Base-by-base conservation (phyloP, 1,140 invertebrate species). In the Nautilus pompilius region DNA sequence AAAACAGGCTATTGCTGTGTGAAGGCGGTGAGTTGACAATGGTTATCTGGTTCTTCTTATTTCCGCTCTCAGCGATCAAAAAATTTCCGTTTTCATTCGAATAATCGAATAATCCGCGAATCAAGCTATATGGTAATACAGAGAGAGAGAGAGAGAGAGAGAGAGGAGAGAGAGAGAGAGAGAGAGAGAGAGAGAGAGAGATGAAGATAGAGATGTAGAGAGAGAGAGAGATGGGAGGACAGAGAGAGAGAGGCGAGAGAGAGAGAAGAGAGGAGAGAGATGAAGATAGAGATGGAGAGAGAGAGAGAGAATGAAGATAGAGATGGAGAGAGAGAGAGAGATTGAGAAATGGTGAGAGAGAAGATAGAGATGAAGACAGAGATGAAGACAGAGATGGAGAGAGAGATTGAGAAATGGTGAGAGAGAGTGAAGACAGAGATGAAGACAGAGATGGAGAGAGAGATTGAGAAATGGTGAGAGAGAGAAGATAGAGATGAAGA, bases 1-100 rank as follows among this genome's bases (percentile, higher is more conserved):
- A 53, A 28, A 24, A 22, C 49, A 24, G 49, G 49, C 17, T 53
- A 20, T 53, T 53, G 49, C 17, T 53, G 49, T 53, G 49, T 53
- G 15, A 53, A 53, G 29, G 49, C 26, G 49, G 49, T 53, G 29
- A 53, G 20, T 53, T 17, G 26, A 49, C 10, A 49, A 10, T 49
- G n/a, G 8, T n/a, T n/a, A n/a, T n/a, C n/a, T n/a, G n/a, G n/a
- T n/a, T n/a, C n/a, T n/a, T n/a, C n/a, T n/a, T n/a, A n/a, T n/a
- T n/a, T n/a, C n/a, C n/a, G n/a, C n/a, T n/a, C n/a, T n/a, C n/a
- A n/a, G n/a, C n/a, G n/a, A n/a, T n/a, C n/a, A n/a, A n/a, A n/a
- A n/a, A n/a, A n/a, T n/a, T n/a, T n/a, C n/a, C n/a, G n/a, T n/a
- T n/a, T n/a, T n/a, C n/a, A n/a, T n/a, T n/a, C n/a, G n/a, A n/a